phyloP scores from a whole-genome alignment of 1,140 invertebrate genomes.

The Trachelipus rathkii region DNA sequence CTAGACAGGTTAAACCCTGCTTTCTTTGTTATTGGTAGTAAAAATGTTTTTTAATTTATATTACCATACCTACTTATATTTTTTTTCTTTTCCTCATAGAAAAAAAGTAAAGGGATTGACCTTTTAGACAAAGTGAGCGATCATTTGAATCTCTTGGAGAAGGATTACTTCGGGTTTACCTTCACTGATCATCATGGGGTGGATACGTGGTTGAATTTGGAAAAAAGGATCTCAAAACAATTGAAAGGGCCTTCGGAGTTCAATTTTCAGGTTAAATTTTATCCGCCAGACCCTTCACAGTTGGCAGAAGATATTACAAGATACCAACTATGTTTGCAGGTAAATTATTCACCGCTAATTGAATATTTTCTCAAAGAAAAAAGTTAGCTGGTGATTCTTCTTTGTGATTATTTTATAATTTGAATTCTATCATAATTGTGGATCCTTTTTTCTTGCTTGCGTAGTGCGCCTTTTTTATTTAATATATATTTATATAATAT shows the following conservation, averaged over 20 bases:
- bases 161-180: constrained; percentile 90
- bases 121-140: constrained; percentile 84
- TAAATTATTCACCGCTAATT: neutral
- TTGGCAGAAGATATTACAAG: constrained; percentile 94
- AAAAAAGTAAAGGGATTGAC: constrained; percentile 81
- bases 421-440: too few species aligned
- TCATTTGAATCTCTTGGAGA: constrained; percentile 81
- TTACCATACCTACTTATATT: too few species aligned
- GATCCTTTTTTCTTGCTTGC: too few species aligned
- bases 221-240: constrained; percentile 81
- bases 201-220: constrained; percentile 77
- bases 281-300: constrained; percentile 95
- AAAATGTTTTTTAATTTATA: too few species aligned
- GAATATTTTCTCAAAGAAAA: neutral
- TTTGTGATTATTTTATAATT: too few species aligned
- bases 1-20: too few species aligned
- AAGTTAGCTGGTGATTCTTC: neutral
- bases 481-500: too few species aligned
- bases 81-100: constrained; percentile 51
- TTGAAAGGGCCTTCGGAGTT: constrained; percentile 90
- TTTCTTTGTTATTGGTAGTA: too few species aligned
- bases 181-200: constrained; percentile 75
- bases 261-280: constrained; percentile 97
- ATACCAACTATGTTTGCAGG: constrained; percentile 92
- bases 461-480: too few species aligned